A percentile compares a stretch with the other conserved stretches of the same genome.
Evolutionary conservation across 2,888 invertebrate species (phyloP).

Genomic region (Caprella mutica): DNA sequence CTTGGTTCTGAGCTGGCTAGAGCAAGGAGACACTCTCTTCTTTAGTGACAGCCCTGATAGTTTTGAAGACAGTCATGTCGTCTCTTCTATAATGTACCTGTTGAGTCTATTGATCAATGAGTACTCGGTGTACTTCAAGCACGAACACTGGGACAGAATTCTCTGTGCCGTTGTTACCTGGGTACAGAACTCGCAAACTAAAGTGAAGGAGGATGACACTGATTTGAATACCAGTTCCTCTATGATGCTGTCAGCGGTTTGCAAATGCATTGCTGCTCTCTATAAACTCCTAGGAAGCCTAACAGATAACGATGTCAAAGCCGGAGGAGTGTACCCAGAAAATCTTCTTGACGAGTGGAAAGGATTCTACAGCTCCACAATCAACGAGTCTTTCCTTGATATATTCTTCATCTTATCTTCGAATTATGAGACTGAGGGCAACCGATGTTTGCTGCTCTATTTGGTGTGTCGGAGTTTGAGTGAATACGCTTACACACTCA

Average conservation of each 20-base stretch:
- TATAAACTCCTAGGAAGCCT: constrained; percentile 13
- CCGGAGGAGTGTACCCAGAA: constrained; percentile 12
- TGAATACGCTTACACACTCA: no score
- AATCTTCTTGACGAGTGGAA: constrained; percentile 24
- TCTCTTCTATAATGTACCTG: constrained; percentile 16
- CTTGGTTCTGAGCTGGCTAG: not conserved
- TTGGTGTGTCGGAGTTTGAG: no score
- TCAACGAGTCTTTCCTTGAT: no score
- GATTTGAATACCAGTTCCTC: constrained; percentile 15
- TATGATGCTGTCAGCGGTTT: constrained; percentile 14
- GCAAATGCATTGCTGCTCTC: constrained; percentile 13
- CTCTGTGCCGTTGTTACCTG: constrained; percentile 27
- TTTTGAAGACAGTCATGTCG: constrained; percentile 23
- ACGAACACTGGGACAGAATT: constrained; percentile 25
- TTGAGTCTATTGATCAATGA: constrained; percentile 17
- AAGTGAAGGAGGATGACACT: not conserved
- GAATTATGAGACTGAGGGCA: no score
- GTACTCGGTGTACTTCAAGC: constrained; percentile 13
- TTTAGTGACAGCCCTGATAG: constrained; percentile 11
- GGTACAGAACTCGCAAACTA: no score
- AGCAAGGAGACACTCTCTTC: not conserved
- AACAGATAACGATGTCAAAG: not conserved
- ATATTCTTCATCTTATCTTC: no score
- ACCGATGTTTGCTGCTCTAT: no score
- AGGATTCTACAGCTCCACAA: constrained; percentile 19